Percentiles rank a stretch among this genome's conserved stretches.
These are phyloP conservation scores for Lonchura striata DNA, from an alignment of 2,113 vertebrate genomes.

Conservation along the genomic window DNA sequence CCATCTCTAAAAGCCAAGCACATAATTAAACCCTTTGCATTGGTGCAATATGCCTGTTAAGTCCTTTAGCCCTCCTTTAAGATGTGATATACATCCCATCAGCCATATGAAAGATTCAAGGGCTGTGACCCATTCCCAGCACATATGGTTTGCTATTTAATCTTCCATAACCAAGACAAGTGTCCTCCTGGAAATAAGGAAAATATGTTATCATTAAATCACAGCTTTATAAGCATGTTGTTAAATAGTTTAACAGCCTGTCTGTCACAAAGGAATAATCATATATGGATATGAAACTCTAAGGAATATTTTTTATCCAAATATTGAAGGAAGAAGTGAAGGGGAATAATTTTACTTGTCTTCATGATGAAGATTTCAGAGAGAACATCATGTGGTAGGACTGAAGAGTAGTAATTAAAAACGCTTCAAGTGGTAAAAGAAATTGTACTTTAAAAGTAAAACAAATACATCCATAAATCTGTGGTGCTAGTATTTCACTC, in stretches of 20 bases:
- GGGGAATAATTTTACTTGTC: neutral
- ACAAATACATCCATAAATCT: neutral
- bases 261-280: slow-evolving; percentile 3
- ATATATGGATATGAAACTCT: neutral
- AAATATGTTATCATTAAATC: slow-evolving; percentile 1
- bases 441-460: neutral
- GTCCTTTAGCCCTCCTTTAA: neutral
- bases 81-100: neutral
- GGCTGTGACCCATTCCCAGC: neutral
- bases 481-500: neutral
- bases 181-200: neutral
- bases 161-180: neutral
- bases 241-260: slow-evolving; percentile 29
- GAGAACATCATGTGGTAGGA: neutral
- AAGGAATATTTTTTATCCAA: neutral
- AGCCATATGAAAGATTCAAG: neutral
- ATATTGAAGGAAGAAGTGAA: neutral
- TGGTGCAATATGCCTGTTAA: neutral
- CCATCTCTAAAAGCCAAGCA: neutral
- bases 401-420: neutral
- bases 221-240: neutral
- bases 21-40: neutral
- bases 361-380: neutral
- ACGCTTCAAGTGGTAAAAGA: neutral
- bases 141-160: neutral